A percentile compares a stretch with the other conserved stretches of the same genome.
Evolutionary conservation across 2,797 vertebrate genomes (phyloP).

Genomic region (Gymnothorax reevesii): DNA sequence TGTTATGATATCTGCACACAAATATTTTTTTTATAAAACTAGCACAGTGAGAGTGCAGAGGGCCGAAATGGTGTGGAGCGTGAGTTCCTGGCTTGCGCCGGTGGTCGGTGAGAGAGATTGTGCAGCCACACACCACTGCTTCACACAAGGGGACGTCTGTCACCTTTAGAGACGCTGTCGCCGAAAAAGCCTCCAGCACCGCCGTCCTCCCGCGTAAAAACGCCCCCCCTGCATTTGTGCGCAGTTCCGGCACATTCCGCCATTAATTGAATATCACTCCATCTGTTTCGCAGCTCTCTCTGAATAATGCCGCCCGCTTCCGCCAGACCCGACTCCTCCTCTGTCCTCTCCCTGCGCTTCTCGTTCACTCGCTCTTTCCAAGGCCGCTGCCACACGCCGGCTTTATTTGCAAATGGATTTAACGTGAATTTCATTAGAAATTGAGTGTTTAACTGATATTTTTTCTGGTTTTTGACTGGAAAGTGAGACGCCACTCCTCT

Average conservation of each 20-base stretch:
- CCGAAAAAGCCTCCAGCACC: not conserved
- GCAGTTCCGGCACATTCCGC: constrained; percentile 5
- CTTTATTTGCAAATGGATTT: constrained; percentile 63
- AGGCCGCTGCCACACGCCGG: constrained; percentile 43
- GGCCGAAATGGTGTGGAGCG: not conserved
- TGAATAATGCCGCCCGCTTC: constrained; percentile 16
- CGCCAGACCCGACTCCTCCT: constrained; percentile 47
- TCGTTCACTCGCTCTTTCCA: constrained; percentile 43
- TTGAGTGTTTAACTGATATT: constrained; percentile 40
- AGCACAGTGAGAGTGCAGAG: not conserved
- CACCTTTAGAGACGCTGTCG: not conserved
- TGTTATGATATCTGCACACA: not conserved
- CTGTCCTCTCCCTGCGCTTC: constrained; percentile 12
- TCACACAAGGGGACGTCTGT: not conserved
- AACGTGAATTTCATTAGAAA: constrained; percentile 67
- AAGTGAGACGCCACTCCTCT: not conserved
- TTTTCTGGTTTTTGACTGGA: constrained; percentile 19
- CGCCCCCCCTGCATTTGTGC: constrained; percentile 44
- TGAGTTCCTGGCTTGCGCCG: not conserved
- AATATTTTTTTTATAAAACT: not conserved
- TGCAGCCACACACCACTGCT: not conserved
- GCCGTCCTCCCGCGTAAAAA: constrained; percentile 38
- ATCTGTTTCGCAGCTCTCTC: constrained; percentile 37
- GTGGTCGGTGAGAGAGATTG: not conserved
- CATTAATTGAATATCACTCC: constrained; percentile 63